These are phyloP conservation scores for Parthenolecanium corni DNA, from an alignment of 2,888 invertebrate genomes.

Conservation along the genomic window DNA sequence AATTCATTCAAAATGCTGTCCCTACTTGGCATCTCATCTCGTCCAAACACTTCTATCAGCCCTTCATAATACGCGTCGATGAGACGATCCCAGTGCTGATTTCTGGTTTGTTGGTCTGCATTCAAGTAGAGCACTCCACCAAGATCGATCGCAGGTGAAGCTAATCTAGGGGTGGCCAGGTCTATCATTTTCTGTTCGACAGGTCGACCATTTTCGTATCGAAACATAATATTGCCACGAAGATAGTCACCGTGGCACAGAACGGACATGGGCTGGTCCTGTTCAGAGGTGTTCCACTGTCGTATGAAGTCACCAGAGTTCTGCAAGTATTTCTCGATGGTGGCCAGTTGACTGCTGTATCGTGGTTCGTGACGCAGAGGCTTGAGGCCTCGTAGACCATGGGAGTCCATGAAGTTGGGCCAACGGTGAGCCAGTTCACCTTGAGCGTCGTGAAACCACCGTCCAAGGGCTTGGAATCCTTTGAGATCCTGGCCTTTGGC, in stretches of 20 bases:
- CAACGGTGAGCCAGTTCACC: no score
- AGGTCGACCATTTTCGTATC: slow-evolving; percentile 3
- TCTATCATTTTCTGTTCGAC: background rate
- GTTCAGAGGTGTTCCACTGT: background rate
- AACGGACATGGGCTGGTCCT: background rate
- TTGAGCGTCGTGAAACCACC: background rate
- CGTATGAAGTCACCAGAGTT: background rate
- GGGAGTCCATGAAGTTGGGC: background rate
- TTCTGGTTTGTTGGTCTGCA: slow-evolving; percentile 4
- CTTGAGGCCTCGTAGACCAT: background rate
- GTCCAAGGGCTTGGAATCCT: background rate
- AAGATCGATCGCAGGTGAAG: slow-evolving; percentile 1
- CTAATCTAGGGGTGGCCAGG: background rate
- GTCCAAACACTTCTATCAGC: background rate
- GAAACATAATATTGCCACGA: slow-evolving; percentile 15
- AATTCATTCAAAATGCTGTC: background rate
- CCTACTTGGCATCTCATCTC: background rate
- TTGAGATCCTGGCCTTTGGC: background rate
- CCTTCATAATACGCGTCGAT: slow-evolving; percentile 10
- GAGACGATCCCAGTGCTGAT: background rate
- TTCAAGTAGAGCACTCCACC: background rate
- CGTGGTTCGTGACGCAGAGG: background rate
- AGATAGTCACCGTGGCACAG: slow-evolving; percentile 15
- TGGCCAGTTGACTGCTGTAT: background rate
- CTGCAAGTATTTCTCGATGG: background rate